These are phyloP conservation scores for Melanotaenia boesemani DNA, from an alignment of 2,797 vertebrate genomes.

Conservation along the genomic window DNA sequence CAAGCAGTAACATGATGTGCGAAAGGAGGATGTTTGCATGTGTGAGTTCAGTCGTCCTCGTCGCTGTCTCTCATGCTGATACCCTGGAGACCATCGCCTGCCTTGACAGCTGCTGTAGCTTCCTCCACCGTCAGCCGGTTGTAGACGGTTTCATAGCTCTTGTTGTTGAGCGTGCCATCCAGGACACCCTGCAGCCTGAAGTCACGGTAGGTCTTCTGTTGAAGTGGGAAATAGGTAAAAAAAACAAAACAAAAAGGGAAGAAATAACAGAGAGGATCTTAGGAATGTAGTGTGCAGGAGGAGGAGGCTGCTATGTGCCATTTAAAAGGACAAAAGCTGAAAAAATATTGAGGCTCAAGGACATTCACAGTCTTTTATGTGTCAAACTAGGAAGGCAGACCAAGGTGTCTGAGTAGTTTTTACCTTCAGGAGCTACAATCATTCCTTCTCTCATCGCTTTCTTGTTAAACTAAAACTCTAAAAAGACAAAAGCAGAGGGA, in stretches of 20 bases:
- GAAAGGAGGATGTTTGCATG: neutral
- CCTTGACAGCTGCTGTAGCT: constrained; percentile 89
- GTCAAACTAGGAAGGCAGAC: constrained; percentile 27
- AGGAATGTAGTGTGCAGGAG: constrained; percentile 48
- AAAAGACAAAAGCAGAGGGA: constrained; percentile 62
- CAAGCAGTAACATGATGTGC: neutral
- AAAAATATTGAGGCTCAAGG: constrained; percentile 66
- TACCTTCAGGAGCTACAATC: constrained; percentile 61
- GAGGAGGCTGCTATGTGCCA: constrained; percentile 21
- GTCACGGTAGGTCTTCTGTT: constrained; percentile 96
- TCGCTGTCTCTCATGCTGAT: constrained; percentile 98
- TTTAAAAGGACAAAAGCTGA: constrained; percentile 54
- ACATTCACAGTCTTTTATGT: constrained; percentile 59
- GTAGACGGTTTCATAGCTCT: constrained; percentile 92
- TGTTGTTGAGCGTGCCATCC: constrained; percentile 91
- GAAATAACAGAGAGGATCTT: constrained; percentile 43
- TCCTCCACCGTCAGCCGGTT: constrained; percentile 94
- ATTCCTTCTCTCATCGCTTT: constrained; percentile 51
- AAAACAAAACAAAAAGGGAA: neutral
- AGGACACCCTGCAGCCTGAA: constrained; percentile 94
- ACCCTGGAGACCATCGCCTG: constrained; percentile 90
- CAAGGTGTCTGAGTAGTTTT: constrained; percentile 39
- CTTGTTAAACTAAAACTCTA: constrained; percentile 56
- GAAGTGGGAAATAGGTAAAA: neutral
- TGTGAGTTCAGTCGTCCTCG: constrained; percentile 85